Conservation (phyloP, 2,113 vertebrate species). For the Barnardius zonarius region DNA sequence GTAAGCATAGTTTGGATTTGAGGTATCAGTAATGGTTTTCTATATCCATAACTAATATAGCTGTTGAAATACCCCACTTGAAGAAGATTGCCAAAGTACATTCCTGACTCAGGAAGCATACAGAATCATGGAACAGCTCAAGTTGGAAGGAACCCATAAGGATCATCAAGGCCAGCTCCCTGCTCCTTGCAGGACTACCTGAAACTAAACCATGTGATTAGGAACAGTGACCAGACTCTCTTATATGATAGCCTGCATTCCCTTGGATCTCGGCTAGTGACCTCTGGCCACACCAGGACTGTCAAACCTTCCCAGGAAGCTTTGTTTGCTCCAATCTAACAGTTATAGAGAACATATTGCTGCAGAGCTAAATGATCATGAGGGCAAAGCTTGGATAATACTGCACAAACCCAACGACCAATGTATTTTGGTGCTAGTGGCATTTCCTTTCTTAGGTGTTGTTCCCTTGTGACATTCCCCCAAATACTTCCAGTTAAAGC, state of each 20-base stretch:
- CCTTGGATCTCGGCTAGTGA: background rate
- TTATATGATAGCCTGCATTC: rapidly evolving
- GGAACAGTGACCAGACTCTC: background rate
- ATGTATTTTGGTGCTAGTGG: background rate
- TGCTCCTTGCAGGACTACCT: background rate
- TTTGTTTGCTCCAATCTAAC: background rate
- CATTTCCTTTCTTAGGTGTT: background rate
- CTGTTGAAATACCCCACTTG: background rate
- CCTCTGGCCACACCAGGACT: background rate
- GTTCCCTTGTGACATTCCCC: background rate
- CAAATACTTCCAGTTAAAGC: background rate
- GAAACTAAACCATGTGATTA: background rate
- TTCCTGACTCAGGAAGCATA: background rate
- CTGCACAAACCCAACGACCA: rapidly evolving
- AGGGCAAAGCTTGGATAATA: background rate
- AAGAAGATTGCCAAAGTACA: background rate
- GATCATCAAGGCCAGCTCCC: background rate
- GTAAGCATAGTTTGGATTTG: background rate
- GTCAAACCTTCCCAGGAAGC: background rate
- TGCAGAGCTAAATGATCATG: background rate
- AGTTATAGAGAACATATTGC: background rate
- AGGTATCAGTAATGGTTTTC: background rate
- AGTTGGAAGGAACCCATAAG: background rate
- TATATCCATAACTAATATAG: background rate
- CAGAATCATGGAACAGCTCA: background rate